phyloP scores from a whole-genome alignment of 92 coral and sea anemone genomes.

The Palythoa heliodiscus region DNA sequence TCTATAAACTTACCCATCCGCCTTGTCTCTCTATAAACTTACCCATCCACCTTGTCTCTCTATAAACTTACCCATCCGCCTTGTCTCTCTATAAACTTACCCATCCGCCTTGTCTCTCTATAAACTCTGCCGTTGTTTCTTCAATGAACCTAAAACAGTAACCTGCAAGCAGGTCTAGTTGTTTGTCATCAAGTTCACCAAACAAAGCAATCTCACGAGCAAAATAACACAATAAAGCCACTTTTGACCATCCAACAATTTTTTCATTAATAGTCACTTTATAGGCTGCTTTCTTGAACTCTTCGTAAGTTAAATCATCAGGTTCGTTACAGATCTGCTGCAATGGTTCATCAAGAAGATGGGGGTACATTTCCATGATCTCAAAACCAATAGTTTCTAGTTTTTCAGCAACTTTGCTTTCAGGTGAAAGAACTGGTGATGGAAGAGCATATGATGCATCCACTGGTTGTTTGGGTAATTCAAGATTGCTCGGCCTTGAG shows the following conservation, averaged over 20 bases:
- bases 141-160: conserved; percentile 88
- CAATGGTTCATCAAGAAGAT: conserved; percentile 82
- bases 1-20: too few relatives aligned
- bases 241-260: conserved; percentile 96
- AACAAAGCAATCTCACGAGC: conserved; percentile 91
- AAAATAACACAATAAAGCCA: conserved; percentile 92
- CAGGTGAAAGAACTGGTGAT: conserved; percentile 95
- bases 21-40: too few relatives aligned
- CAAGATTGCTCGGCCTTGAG: conserved; percentile 55
- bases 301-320: conserved; percentile 74
- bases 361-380: conserved; percentile 77
- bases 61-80: too few relatives aligned
- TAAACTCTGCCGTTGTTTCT: conserved; percentile 93
- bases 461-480: conserved; percentile 48
- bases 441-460: conserved; percentile 49
- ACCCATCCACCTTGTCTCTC: too few relatives aligned
- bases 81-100: conserved; percentile 72
- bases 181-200: conserved; percentile 78
- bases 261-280: conserved; percentile 77
- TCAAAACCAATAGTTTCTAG: conserved; percentile 89
- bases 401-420: conserved; percentile 91
- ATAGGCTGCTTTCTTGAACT: conserved; percentile 82
- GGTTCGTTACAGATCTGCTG: conserved; percentile 65
- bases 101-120: conserved; percentile 98
- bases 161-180: conserved; percentile 82